Evolutionary conservation across 1,140 invertebrate genomes (phyloP).

Genomic region (Epicauta chinensis): DNA sequence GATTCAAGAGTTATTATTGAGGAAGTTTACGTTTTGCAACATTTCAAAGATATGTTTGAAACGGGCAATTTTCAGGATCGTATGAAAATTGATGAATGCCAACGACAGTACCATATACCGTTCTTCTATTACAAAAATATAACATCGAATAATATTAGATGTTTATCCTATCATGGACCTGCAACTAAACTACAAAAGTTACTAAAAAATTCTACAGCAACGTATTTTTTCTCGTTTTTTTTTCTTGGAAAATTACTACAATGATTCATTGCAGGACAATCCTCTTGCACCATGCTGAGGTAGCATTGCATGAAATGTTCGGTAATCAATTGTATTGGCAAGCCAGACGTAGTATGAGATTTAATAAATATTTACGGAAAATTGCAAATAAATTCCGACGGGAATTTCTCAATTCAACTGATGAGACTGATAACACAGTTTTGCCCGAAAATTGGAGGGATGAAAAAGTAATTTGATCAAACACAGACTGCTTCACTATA

Average conservation of each 20-base stretch:
- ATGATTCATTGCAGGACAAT: constrained; percentile 49
- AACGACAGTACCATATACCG: constrained; percentile 38
- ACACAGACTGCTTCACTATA: constrained; percentile 6
- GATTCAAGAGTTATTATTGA: constrained; percentile 55
- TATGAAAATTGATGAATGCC: constrained; percentile 58
- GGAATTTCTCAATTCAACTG: constrained; percentile 60
- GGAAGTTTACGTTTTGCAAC: constrained; percentile 73
- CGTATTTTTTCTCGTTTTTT: too few relatives aligned
- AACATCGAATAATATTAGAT: constrained; percentile 58
- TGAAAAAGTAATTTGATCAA: constrained; percentile 50
- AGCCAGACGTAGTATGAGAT: constrained; percentile 86
- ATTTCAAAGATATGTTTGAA: constrained; percentile 80
- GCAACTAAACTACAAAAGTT: constrained; percentile 57
- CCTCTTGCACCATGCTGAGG: constrained; percentile 83
- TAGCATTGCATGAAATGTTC: constrained; percentile 80
- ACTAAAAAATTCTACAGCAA: constrained; percentile 42
- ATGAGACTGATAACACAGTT: constrained; percentile 55
- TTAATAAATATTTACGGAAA: constrained; percentile 61
- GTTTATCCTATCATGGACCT: constrained; percentile 80
- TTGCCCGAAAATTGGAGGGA: constrained; percentile 55
- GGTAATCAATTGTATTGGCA: constrained; percentile 79
- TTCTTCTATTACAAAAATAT: constrained; percentile 56
- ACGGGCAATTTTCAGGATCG: constrained; percentile 77
- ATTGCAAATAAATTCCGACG: constrained; percentile 67
- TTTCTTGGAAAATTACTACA: too few relatives aligned